phyloP scores from a whole-genome alignment of 2,888 invertebrate species.

The Yponomeuta sedellus region DNA sequence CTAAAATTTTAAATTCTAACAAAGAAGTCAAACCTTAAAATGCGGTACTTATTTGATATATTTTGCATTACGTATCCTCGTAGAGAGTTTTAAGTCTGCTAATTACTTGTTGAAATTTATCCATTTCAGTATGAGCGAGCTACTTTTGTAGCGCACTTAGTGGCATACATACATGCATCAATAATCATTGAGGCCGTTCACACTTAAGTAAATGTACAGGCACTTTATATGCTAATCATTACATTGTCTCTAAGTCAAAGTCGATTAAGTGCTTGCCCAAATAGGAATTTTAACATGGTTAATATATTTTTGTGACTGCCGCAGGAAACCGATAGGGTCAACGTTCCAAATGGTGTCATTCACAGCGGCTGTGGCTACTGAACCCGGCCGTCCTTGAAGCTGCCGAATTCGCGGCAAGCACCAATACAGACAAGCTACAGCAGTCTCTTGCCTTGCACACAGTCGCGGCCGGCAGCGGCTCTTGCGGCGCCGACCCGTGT shows the following conservation, averaged over 20 bases:
- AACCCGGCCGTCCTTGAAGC: constrained; percentile 70
- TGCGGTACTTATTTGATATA: no score
- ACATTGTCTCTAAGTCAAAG: constrained; percentile 61
- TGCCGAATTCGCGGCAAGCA: constrained; percentile 51
- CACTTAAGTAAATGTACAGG: constrained; percentile 34
- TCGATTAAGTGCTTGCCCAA: constrained; percentile 43
- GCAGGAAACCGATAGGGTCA: constrained; percentile 67
- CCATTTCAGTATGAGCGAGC: no score
- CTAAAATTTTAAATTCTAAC: no score
- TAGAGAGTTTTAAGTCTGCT: no score
- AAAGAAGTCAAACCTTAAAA: no score
- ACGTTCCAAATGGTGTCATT: constrained; percentile 70
- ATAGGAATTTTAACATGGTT: constrained; percentile 46
- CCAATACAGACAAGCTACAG: constrained; percentile 31
- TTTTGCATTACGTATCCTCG: no score
- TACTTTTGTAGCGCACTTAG: background rate
- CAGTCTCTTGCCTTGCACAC: constrained; percentile 24
- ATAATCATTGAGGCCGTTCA: constrained; percentile 39
- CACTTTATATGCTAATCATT: constrained; percentile 54
- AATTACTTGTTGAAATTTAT: no score
- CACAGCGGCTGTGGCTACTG: constrained; percentile 67
- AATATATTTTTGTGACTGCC: constrained; percentile 48
- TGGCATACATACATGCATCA: constrained; percentile 15
- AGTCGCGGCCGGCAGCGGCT: constrained; percentile 22
- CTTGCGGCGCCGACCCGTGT: constrained; percentile 32